Evolutionary conservation across 2,797 vertebrate genomes (phyloP).

Genomic region (Lepidocolaptes lacrymiger): DNA sequence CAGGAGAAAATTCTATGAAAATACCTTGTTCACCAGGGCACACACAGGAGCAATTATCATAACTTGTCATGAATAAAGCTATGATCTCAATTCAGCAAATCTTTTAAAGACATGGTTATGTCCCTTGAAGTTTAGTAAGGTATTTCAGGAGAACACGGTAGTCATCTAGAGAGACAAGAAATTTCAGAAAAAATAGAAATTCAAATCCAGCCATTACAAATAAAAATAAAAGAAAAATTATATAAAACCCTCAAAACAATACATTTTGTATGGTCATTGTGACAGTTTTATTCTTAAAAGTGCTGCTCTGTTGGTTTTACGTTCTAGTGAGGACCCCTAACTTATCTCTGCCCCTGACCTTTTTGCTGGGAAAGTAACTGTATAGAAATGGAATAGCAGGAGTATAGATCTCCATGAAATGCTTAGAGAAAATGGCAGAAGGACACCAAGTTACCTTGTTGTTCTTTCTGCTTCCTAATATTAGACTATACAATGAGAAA

Average conservation of each 20-base stretch:
- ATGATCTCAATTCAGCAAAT: not conserved
- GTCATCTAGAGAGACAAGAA: not conserved
- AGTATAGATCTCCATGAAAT: not conserved
- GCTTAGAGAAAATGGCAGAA: not conserved
- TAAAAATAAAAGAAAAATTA: not conserved
- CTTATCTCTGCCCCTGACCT: not conserved
- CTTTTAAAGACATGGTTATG: not conserved
- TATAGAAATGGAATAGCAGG: not conserved
- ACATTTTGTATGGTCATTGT: not conserved
- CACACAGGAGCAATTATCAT: not conserved
- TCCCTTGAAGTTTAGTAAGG: not conserved
- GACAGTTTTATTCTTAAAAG: not conserved
- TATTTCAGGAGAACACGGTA: not conserved
- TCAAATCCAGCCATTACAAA: not conserved
- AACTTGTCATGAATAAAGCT: not conserved
- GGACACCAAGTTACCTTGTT: not conserved
- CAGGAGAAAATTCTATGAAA: not conserved
- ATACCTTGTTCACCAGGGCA: not conserved
- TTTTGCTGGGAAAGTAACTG: not conserved
- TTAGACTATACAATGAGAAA: not conserved
- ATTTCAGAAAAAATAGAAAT: not conserved
- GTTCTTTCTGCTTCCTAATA: not conserved
- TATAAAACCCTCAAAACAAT: fast-evolving
- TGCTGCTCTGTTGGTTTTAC: not conserved
- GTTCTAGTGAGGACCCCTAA: not conserved